Base-by-base conservation (phyloP, 1,140 invertebrate genomes). In the Bombus soroeensis region DNA sequence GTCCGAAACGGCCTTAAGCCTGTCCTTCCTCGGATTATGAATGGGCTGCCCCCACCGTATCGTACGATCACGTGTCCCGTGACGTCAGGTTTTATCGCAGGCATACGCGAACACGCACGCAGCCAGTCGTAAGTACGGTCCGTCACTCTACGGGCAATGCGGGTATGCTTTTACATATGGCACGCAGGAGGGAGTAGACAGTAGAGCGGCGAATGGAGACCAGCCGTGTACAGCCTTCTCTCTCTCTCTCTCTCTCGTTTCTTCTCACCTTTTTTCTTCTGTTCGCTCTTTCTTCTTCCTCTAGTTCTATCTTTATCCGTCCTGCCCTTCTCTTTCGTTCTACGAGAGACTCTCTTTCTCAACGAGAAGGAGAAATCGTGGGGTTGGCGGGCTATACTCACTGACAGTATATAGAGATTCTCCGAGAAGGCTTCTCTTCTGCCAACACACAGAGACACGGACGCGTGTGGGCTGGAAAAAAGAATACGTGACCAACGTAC, bases 11-110 rank as follows among this genome's bases (percentile, higher is more conserved):
- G 94, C 93, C 93, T 94, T 93, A 94, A 93, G 91, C 87, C 85
- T 94, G 94, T 94, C 94, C 94, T 94, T 94, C 93, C 94, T 93
- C 92, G 91, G 91, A 81, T 94, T 93, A 94, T 94, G 93, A 95
- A 94, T 94, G 94, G 91, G 91, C 87, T 90, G 79, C 74, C 85
- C 90, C 89, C 91, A 88, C 86, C 83, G 68, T 83, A 77, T 82
- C 68, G 72, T 78, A 64, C 75, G 84, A 90, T 93, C 93, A 94
- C 93, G 94, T 94, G 94, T 89, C 47, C 15, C 87, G 87, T 93
- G 91, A 93, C 89, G 89, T 91, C 90, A 88, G 77, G 71, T 81
- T 80, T 89, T 87, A 90, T 90, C 89, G 78, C 83, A 70, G 80
- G 86, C 86, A 89, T 83, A 88, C 82, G 73, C 34, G 80, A 81